Conservation (phyloP, 2,888 invertebrate species). For the Andrena praecox region DNA sequence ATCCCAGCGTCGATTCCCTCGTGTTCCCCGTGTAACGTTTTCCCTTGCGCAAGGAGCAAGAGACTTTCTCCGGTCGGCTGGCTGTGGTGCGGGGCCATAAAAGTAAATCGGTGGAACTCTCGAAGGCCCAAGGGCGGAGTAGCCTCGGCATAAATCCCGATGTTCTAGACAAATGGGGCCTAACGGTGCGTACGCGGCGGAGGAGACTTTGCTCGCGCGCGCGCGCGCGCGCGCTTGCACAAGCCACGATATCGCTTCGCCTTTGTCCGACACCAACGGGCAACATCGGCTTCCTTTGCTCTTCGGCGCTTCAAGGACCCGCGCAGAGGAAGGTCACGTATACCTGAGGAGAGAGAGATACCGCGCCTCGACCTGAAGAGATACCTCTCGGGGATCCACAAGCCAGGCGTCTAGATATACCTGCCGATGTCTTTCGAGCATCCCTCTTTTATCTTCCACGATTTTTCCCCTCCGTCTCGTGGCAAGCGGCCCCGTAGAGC, state of each 20-base stretch:
- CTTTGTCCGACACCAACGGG: slow-evolving; percentile 69
- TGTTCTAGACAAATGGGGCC: slow-evolving; percentile 77
- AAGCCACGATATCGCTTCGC: slow-evolving; percentile 56
- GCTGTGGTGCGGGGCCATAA: slow-evolving; percentile 42
- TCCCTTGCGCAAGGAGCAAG: slow-evolving; percentile 48
- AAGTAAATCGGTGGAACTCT: slow-evolving; percentile 60
- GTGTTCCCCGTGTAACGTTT: slow-evolving; percentile 48
- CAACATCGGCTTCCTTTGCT: slow-evolving; percentile 54
- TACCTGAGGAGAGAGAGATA: slow-evolving; percentile 57
- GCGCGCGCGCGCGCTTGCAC: slow-evolving; percentile 47
- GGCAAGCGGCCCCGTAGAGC: slow-evolving; percentile 55
- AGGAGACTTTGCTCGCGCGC: slow-evolving; percentile 38
- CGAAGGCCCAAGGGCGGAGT: slow-evolving; percentile 61
- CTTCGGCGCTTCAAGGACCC: slow-evolving; percentile 58
- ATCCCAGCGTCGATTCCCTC: slow-evolving; percentile 8
- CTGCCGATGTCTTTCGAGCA: slow-evolving; percentile 50
- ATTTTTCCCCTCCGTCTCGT: slow-evolving; percentile 36
- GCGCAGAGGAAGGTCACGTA: slow-evolving; percentile 53
- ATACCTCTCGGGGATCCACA: slow-evolving; percentile 31
- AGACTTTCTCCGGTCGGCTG: slow-evolving; percentile 47
- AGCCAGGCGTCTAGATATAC: slow-evolving; percentile 44
- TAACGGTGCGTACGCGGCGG: slow-evolving; percentile 74
- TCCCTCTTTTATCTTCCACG: slow-evolving; percentile 33
- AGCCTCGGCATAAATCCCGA: slow-evolving; percentile 67
- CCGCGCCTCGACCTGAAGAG: slow-evolving; percentile 35